A percentile compares a stretch with the other conserved stretches of the same genome.
Conservation (phyloP, 1,140 invertebrate genomes). For the Hestina assimilis region DNA sequence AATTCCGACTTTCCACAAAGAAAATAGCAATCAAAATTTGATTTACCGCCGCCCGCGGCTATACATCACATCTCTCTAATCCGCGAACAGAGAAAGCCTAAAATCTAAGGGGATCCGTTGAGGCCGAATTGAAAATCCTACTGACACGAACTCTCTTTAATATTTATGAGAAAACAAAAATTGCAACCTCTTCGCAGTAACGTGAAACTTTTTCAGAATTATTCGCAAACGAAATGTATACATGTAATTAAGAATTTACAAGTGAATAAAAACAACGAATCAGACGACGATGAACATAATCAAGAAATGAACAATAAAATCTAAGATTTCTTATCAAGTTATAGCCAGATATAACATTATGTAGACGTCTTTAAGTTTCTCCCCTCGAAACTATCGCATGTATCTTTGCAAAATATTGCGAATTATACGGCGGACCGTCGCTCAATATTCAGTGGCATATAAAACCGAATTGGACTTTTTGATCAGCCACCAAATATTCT, state of each 20-base stretch:
- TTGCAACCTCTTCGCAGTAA: constrained; percentile 4
- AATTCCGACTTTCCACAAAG: constrained; percentile 70
- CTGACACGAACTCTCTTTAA: constrained; percentile 51
- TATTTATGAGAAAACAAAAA: constrained; percentile 67
- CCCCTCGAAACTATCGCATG: background rate
- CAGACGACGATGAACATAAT: too few relatives aligned
- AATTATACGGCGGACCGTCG: constrained; percentile 31
- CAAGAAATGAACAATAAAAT: too few relatives aligned
- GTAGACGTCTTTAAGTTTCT: background rate
- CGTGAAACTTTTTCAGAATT: background rate
- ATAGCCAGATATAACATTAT: too few relatives aligned
- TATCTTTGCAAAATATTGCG: constrained; percentile 16
- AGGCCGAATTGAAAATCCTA: constrained; percentile 70
- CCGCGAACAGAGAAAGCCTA: constrained; percentile 63
- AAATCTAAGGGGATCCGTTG: constrained; percentile 63
- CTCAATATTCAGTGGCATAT: constrained; percentile 72
- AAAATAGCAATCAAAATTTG: constrained; percentile 78
- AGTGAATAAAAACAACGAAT: background rate
- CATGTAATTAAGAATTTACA: background rate
- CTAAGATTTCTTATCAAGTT: too few relatives aligned
- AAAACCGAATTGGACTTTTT: constrained; percentile 66
- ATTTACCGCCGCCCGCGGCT: constrained; percentile 76
- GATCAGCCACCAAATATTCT: constrained; percentile 55
- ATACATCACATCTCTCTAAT: constrained; percentile 72
- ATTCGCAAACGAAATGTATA: background rate